Evolutionary conservation across 2,888 invertebrate species (phyloP), one percentile per base, ranked within the genome.

Genomic region (Drosophila meridiana): DNA sequence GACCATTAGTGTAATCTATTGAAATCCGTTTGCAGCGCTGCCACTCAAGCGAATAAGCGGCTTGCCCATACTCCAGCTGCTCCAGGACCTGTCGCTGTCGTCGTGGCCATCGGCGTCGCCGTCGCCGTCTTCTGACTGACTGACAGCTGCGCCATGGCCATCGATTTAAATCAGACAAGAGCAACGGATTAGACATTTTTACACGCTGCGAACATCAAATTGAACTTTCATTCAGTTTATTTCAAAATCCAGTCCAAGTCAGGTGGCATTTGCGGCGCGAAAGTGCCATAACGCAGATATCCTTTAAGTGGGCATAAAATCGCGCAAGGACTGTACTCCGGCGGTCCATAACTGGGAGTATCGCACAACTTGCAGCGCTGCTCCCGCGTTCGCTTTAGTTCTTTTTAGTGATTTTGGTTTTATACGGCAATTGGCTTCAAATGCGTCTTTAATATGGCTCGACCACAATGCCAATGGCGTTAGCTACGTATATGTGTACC

Each of bases 341-440:
- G 2, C 43, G 43, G 13, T 13, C 50, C 50, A 50, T 32, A n/a
- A 6, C n/a, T 34, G 50, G n/a, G 28, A 28, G n/a, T 42, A 20
- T 26, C n/a, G 28, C 28, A 38, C 57, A 50, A 32, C 42, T 50
- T 69, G 32, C 43, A 30, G 52, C 53, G 28, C 28, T 61, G 47
- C 71, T 71, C 40, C 28, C 55, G 32, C 63, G 55, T 50, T 43
- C 32, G 14, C 36, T 71, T 70, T 56, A 55, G 36, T 56, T 3
- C 26, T 28, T 58, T 76, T 60, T 59, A 63, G 75, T 74, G 75
- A 82, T 82, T 74, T 74, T 48, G 43, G 20, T 63, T 82, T 74
- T 60, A 67, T 53, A 79, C 62, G 74, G 59, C 75, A 82, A 77
- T 82, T 78, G 75, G 56, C 68, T 82, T 32, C 59, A 45, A 82